Base-by-base conservation (phyloP, 1,140 invertebrate species). In the Drosophila truncata region DNA sequence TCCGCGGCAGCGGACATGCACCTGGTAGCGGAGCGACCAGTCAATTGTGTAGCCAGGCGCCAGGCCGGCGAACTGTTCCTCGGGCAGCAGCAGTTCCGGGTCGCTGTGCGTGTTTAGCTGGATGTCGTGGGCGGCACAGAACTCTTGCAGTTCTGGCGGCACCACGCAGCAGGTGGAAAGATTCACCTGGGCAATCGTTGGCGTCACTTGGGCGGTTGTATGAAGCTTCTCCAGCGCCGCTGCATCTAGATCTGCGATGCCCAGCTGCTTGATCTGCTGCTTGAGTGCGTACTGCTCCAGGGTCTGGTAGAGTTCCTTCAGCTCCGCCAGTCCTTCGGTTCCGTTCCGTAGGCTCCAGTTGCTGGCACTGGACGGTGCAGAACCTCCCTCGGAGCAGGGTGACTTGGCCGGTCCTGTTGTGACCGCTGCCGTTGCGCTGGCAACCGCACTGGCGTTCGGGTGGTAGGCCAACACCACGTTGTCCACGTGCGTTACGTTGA, bases 41-140 rank as follows among this genome's bases (percentile, higher is more conserved):
- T 92, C 88, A 20, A 91, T 83, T 57, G 74, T 78, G 41, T 91
- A 92, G 49, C 76, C 84, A 0, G 91, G 91, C 0, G 81, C 77
- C 16, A 91, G 74, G 18, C 47, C 69, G 14, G 50, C 23, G 39
- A 92, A 92, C 62, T 91, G 69, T 13, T 91, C 85, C 39, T 72
- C 82, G 9, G 66, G 50, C 61, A 92, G 33, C 52, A 92, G 72
- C 97, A 98, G 96, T 92, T 95, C 95, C 5, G 98, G 97, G 94
- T 99, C 99, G 92, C 96, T 98, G 93, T 99, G 98, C 1, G 98
- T 99, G 7, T 99, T 94, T 23, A 99, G 94, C 87, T 99, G 98
- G 52, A 99, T 96, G 80, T 98, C 96, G 86, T 98, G 96, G 78
- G 97, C 95, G 88, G 97, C 97, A 60, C 98, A 98, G 94, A 98